These are phyloP conservation scores for Cancer borealis DNA, from an alignment of 2,888 invertebrate genomes.

Conservation along the genomic window DNA sequence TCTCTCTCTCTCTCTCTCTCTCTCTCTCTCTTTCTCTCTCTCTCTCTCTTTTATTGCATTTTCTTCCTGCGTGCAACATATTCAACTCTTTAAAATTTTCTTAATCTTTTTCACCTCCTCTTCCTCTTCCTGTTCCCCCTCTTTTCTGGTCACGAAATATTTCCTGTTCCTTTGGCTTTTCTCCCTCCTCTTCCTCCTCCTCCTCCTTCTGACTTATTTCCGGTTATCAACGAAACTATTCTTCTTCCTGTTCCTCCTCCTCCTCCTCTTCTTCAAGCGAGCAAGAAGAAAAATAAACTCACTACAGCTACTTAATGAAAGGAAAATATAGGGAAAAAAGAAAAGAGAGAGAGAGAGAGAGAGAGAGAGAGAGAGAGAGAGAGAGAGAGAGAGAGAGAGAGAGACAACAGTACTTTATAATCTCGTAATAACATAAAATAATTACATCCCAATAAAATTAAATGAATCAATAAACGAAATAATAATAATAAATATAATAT, in stretches of 20 bases:
- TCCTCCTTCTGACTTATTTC: not conserved
- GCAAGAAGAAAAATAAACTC: not conserved
- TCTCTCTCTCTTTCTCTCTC: not conserved
- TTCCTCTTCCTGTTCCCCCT: not conserved
- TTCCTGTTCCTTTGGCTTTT: not conserved
- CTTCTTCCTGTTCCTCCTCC: not conserved
- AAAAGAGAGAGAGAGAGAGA: conserved; percentile 49
- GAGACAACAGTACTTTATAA: no score
- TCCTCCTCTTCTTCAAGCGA: not conserved
- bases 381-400: not conserved
- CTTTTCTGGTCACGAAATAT: not conserved
- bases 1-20: not conserved
- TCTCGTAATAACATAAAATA: no score
- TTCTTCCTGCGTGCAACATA: not conserved
- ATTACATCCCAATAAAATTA: no score
- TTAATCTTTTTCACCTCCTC: not conserved
- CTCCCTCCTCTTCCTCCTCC: not conserved
- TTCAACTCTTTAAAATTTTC: not conserved
- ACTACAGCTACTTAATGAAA: not conserved
- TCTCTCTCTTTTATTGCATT: not conserved
- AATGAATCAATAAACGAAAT: no score
- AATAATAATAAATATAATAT: no score
- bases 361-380: conserved; percentile 52
- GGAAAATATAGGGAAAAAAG: not conserved
- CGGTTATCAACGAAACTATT: not conserved